A percentile compares a stretch with the other conserved stretches of the same genome.
These are phyloP conservation scores for Diarsia dahlii DNA, from an alignment of 2,888 invertebrate genomes.

Conservation along the genomic window DNA sequence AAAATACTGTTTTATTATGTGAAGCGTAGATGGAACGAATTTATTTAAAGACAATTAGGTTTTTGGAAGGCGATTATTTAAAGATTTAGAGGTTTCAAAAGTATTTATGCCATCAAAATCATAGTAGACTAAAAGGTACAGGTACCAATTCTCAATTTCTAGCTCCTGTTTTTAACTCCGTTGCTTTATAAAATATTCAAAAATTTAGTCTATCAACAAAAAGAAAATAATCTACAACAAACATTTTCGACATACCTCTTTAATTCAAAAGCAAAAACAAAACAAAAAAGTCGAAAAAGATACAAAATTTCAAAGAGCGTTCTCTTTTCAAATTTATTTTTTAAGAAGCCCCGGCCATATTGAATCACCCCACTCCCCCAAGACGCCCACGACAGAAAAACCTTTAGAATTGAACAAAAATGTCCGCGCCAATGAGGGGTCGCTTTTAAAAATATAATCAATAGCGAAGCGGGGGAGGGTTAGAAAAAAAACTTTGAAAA, in stretches of 20 bases:
- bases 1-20: conserved; percentile 40
- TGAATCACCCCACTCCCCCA: conserved; percentile 75
- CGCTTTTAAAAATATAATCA: conserved; percentile 83
- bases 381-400: conserved; percentile 88
- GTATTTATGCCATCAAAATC: not conserved
- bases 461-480: conserved; percentile 75
- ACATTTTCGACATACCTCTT: not conserved
- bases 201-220: not conserved
- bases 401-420: conserved; percentile 89
- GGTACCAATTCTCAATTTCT: not conserved
- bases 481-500: conserved; percentile 62
- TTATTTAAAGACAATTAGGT: conserved; percentile 9
- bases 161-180: too few species aligned
- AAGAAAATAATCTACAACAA: not conserved
- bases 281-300: not conserved
- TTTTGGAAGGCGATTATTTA: not conserved
- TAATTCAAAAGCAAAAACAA: not conserved
- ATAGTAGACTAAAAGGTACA: not conserved
- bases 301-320: not conserved
- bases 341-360: conserved; percentile 81
- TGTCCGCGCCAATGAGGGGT: conserved; percentile 81
- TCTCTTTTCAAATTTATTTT: conserved; percentile 69
- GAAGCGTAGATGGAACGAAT: not conserved
- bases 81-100: not conserved
- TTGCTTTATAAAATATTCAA: too few species aligned